Conservation (phyloP, 1,140 invertebrate genomes). For the Drosophila parvula region DNA sequence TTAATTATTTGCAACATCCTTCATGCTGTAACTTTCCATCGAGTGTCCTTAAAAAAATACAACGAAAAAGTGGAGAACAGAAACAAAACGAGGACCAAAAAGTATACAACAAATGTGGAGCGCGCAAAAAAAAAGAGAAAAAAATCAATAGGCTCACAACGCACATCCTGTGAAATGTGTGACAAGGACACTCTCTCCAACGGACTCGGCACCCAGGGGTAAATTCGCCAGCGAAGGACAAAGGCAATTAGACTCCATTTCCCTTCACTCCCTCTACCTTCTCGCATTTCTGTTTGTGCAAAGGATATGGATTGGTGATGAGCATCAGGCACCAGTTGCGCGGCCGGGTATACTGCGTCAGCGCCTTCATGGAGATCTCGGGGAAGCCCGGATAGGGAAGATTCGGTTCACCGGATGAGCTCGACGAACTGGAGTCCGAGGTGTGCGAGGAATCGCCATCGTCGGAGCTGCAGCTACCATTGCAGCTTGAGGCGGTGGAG, state of each 20-base stretch:
- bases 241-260: slow-evolving; percentile 40
- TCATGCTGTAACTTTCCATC: slow-evolving; percentile 9
- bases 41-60: slow-evolving; percentile 36
- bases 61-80: neutral
- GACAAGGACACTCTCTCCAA: slow-evolving; percentile 51
- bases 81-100: neutral
- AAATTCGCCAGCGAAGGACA: slow-evolving; percentile 50
- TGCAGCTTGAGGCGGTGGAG: slow-evolving; percentile 71
- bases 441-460: slow-evolving; percentile 86
- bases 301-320: slow-evolving; percentile 99
- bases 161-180: slow-evolving; percentile 57
- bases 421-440: slow-evolving; percentile 84
- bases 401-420: slow-evolving; percentile 86
- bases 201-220: slow-evolving; percentile 21
- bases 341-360: slow-evolving; percentile 93
- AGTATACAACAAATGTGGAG: slow-evolving; percentile 4
- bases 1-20: slow-evolving; percentile 18
- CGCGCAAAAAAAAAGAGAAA: slow-evolving; percentile 34
- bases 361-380: slow-evolving; percentile 91
- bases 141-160: slow-evolving; percentile 69
- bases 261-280: neutral
- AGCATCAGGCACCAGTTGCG: slow-evolving; percentile 96
- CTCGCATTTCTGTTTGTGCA: slow-evolving; percentile 84
- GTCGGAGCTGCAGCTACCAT: slow-evolving; percentile 85
- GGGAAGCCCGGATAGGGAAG: slow-evolving; percentile 95